Evolutionary conservation across 2,797 vertebrate species (phyloP), one percentile per base, ranked within the genome.

Genomic region (Sparidentex hasta): DNA sequence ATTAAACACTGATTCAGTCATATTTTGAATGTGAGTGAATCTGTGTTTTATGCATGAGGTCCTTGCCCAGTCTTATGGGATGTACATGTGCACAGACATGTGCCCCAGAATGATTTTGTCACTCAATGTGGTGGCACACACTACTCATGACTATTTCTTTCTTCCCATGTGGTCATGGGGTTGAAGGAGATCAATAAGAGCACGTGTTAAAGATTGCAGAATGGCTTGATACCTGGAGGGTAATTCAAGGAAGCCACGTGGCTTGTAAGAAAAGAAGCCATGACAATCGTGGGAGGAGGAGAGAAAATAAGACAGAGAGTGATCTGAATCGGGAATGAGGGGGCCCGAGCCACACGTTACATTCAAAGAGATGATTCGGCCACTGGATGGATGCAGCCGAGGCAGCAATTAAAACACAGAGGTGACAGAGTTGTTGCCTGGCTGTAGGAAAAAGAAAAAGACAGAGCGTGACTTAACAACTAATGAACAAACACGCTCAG

Each of bases 241-340:
- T 43, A 71, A 72, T 78, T 13, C 63, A 43, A 61, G 48, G 44
- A 67, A 41, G 21, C 5, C 71, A 76, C 4, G 25, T 78, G 68
- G 16, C 14, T 16, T 21, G 21, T 82, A 79, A 64, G 76, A 76
- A 69, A 62, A 79, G 65, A 76, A 29, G 54, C 29, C 52, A n/a
- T 18, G 11, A 62, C 48, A 25, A 25, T 8, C 4, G n/a, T 61
- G 43, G 58, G 25, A 25, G 48, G 46, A 57, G 11, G 59, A 55
- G 65, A 73, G 29, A 65, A 51, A 58, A 71, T 43, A 47, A 66
- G 54, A 17, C 48, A 11, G 11, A 52, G 59, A 27, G 59, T 5
- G 54, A 64, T 38, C 3, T 11, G 33, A 25, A 71, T 56, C 14
- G 7, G 29, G 33, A 54, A 48, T 17, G 14, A 64, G 50, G 21